Base-by-base conservation (phyloP, 37 sponge, comb jelly and placozoan species). In the Halichondria panicea region DNA sequence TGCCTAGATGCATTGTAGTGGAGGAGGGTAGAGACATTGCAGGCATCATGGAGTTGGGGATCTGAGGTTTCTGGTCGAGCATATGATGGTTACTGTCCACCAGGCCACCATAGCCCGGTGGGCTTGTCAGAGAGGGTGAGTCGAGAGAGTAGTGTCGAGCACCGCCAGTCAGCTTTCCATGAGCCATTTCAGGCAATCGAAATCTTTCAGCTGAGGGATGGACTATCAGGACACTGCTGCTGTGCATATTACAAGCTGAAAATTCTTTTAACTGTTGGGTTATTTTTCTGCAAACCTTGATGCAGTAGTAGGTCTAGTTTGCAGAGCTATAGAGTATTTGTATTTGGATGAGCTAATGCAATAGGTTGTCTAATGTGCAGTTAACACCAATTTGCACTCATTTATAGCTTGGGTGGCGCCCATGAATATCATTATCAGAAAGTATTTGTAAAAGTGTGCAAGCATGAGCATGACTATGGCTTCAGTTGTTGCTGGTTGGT, bases 161-260 rank as follows among this genome's bases (percentile, higher is more conserved):
- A 19, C 66, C 66, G 43, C 46, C 55, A 39, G 52, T 11, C 12
- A 70, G 43, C 41, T 81, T 81, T 37, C 83, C 74, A 32, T 53
- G 64, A 33, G 84, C 57, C 84, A 83, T 83, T 50, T 72, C 74
- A 11, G 81, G 63, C 61, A 80, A 53, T 22, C 81, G 71, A 43
- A 83, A 83, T 30, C 84, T 36, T 34, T 83, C 67, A 15, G 75
- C 63, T 24, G 76, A 48, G 1, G 78, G 86, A 41, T 85, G 78
- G 22, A 85, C 86, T n/a, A 85, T 77, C 56, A 85, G 61, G 15
- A 85, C 86, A 39, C 86, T 85, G 74, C 86, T 85, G 72, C 65
- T 85, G 56, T 85, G 78, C 86, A 85, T 85, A 50, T 19, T 70
- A 70, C 6, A 70, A 6, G 18, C 44, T n/a, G 31, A 44, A 52